Evolutionary conservation across 2,888 invertebrate genomes (phyloP), one percentile per base, ranked within the genome.

Genomic region (Alsophila aescularia): DNA sequence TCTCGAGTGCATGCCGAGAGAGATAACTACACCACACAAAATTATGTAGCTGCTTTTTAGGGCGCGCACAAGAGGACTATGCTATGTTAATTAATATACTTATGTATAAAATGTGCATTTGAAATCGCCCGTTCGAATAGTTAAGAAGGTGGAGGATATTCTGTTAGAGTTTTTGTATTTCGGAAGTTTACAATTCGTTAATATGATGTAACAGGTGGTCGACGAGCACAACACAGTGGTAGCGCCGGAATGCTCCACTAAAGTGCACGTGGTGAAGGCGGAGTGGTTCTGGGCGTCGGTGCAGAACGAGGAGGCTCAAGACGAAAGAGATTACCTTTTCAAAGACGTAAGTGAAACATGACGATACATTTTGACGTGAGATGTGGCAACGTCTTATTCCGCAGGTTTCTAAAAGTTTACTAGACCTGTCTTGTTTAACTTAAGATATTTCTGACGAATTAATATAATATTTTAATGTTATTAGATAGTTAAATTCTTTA

Each of bases 221-320:
- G 97, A 97, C 83, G 96, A 97, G 79, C 95, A 95, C 70, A 93
- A 93, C 66, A 94, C 95, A 29, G 93, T 93, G 72, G 92, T 94
- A 43, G 93, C 95, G 63, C 95, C 95, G 37, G 96, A 96, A 75
- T 94, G 95, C 51, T 94, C 95, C 58, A 87, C 93, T 60, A 93
- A 94, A 69, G 95, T 96, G 21, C 95, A 95, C 79, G 93, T 97
- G 62, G 95, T 98, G 49, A 97, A 96, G 86, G 96, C 96, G 5
- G 97, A 98, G 92, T 99, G 99, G 99, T 99, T 99, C 90, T 99
- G 99, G 99, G 97, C 97, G 32, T 98, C 98, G 41, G 97, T 99
- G 60, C 98, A 98, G 89, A 98, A 98, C 92, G 98, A 98, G 75
- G 96, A 96, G 65, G 96, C 97, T 73, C 97, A 98, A 59, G 96